phyloP scores from a whole-genome alignment of 2,113 vertebrate species.

The Pollachius pollachius region DNA sequence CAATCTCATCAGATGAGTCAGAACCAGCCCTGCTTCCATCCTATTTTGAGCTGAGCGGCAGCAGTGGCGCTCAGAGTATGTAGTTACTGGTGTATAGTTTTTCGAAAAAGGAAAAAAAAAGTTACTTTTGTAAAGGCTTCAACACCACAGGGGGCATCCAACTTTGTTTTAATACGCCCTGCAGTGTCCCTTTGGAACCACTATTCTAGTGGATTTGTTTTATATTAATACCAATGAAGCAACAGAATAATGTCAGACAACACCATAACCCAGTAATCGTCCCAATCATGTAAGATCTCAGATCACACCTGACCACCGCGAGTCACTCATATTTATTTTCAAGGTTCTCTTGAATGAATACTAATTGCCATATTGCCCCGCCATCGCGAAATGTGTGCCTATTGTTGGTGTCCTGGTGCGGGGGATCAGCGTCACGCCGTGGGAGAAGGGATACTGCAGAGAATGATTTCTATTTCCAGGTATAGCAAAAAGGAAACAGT shows the following conservation, averaged over 20 bases:
- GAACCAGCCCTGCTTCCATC: constrained; percentile 99
- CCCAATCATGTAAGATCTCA: constrained; percentile 45
- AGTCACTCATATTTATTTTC: constrained; percentile 34
- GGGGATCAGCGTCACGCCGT: constrained; percentile 53
- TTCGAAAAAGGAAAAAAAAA: constrained; percentile 83
- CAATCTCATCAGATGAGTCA: constrained; percentile 92
- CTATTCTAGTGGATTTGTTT: constrained; percentile 70
- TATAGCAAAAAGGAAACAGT: constrained; percentile 77
- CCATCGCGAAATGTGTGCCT: constrained; percentile 44
- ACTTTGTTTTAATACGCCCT: constrained; percentile 76
- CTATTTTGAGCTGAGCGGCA: constrained; percentile 99
- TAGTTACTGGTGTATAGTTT: constrained; percentile 99
- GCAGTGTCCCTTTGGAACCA: constrained; percentile 95
- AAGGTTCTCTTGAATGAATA: constrained; percentile 47
- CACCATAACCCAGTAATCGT: constrained; percentile 33
- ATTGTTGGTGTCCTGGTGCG: constrained; percentile 36
- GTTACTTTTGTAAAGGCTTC: constrained; percentile 99
- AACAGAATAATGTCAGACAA: constrained; percentile 51
- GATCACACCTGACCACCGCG: constrained; percentile 49
- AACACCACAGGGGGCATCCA: constrained; percentile 93
- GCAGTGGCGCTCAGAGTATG: constrained; percentile 99
- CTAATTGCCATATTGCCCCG: constrained; percentile 54
- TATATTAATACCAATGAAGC: constrained; percentile 47
- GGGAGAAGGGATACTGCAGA: constrained; percentile 79
- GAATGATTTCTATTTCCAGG: constrained; percentile 77